Evolutionary conservation across 2,888 invertebrate species (phyloP), one percentile per base, ranked within the genome.

Genomic region (Congeria kusceri): DNA sequence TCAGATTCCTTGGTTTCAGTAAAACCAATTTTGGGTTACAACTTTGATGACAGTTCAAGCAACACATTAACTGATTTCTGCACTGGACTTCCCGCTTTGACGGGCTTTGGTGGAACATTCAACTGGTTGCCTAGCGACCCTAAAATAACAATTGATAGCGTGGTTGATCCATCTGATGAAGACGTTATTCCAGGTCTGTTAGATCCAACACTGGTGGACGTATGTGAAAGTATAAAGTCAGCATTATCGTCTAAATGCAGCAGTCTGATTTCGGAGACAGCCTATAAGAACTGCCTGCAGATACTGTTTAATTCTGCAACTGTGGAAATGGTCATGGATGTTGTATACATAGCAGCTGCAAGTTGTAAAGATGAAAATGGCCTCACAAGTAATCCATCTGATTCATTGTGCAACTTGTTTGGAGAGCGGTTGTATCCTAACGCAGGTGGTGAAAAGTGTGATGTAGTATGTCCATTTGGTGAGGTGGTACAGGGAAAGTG

Each of bases 391-490:
- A 44, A 39, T 74, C 89, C 89, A 28, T 79, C 73, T 18, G 72
- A 78, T 56, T 18, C 29, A 1, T 57, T 86, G 53, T 89, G 89
- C 58, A 70, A 75, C 46, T 57, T 62, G 18, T 87, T 85, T 68
- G 71, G 58, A 15, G 28, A 29, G 1, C 62, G 74, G 29, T 13
- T 27, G 15, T 88, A 74, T 59, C 86, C 87, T 11, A 74, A n/a
- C 13, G 78, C 77, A 53, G 72, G 69, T 28, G 88, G 88, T 11
- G 44, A 62, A 1, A 29, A 69, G 53, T 89, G 89, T 74, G 25
- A 57, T 29, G 32, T 46, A 3, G 47, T 71, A 28, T 88, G 88
- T 63, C 7, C 47, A 2, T 71, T 72, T 67, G 84, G 81, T 29
- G 9, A 15, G 29, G 44, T 76, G 53, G 15, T 18, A 32, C 25